Percentiles rank a stretch among this genome's conserved stretches.
These are phyloP conservation scores for Mustela nigripes DNA, from an alignment of 2,113 vertebrate genomes.

Conservation along the genomic window DNA sequence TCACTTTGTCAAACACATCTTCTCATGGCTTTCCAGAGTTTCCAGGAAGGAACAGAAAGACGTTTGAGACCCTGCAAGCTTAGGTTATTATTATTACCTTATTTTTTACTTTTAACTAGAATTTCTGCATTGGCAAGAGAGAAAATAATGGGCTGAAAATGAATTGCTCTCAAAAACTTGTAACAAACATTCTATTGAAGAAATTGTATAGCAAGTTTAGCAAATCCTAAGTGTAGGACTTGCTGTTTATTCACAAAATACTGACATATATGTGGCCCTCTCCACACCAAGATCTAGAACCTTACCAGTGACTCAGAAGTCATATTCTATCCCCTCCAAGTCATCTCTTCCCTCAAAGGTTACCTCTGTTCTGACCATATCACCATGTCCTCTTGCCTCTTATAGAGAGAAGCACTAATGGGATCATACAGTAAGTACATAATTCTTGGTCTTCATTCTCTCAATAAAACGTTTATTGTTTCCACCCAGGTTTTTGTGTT, in stretches of 20 bases:
- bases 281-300: not conserved
- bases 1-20: not conserved
- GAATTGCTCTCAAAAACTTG: not conserved
- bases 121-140: not conserved
- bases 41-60: not conserved
- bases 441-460: not conserved
- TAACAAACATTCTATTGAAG: not conserved
- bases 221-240: not conserved
- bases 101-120: not conserved
- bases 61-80: not conserved
- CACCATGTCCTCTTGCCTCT: not conserved
- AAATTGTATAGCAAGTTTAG: not conserved
- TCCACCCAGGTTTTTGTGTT: accelerated
- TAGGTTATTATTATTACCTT: not conserved
- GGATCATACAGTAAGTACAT: not conserved
- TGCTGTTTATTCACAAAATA: not conserved
- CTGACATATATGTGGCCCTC: not conserved
- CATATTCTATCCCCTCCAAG: no score
- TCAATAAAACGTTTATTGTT: not conserved
- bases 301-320: not conserved
- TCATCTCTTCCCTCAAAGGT: not conserved
- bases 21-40: not conserved
- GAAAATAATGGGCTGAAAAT: not conserved
- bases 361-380: not conserved
- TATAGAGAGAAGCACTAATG: not conserved